Conservation (phyloP, 2,888 invertebrate genomes). For the Pandemis corylana region DNA sequence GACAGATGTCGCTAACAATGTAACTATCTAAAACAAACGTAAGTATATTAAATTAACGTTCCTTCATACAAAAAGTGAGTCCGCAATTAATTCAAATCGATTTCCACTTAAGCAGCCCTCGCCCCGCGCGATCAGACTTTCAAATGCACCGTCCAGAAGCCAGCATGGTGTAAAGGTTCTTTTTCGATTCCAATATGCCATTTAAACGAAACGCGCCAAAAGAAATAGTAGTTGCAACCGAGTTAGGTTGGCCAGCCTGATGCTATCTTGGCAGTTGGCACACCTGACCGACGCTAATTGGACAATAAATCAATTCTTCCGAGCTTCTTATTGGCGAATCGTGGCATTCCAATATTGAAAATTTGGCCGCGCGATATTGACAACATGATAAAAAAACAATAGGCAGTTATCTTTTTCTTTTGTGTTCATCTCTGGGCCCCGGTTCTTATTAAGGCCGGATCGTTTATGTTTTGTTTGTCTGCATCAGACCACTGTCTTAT, state of each 20-base stretch:
- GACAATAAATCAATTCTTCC: slow-evolving; percentile 85
- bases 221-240: slow-evolving; percentile 79
- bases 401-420: slow-evolving; percentile 82
- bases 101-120: slow-evolving; percentile 77
- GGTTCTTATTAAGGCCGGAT: slow-evolving; percentile 81
- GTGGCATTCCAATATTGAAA: slow-evolving; percentile 85
- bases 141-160: slow-evolving; percentile 76
- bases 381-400: slow-evolving; percentile 85
- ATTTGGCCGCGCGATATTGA: slow-evolving; percentile 85
- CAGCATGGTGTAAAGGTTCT: slow-evolving; percentile 81
- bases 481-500: slow-evolving; percentile 75
- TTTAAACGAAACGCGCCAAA: slow-evolving; percentile 81
- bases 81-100: slow-evolving; percentile 82
- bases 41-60: slow-evolving; percentile 78
- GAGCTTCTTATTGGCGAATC: slow-evolving; percentile 85
- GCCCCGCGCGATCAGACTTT: slow-evolving; percentile 80
- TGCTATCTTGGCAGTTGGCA: slow-evolving; percentile 85
- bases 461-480: slow-evolving; percentile 76
- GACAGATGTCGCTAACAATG: slow-evolving; percentile 41
- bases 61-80: slow-evolving; percentile 66
- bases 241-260: slow-evolving; percentile 83
- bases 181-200: slow-evolving; percentile 83
- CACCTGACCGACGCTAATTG: slow-evolving; percentile 86
- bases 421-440: slow-evolving; percentile 81
- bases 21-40: slow-evolving; percentile 59